Percentiles rank a stretch among this genome's conserved stretches.
phyloP scores from a whole-genome alignment of 2,888 invertebrate species.

The Tipula lateralis region DNA sequence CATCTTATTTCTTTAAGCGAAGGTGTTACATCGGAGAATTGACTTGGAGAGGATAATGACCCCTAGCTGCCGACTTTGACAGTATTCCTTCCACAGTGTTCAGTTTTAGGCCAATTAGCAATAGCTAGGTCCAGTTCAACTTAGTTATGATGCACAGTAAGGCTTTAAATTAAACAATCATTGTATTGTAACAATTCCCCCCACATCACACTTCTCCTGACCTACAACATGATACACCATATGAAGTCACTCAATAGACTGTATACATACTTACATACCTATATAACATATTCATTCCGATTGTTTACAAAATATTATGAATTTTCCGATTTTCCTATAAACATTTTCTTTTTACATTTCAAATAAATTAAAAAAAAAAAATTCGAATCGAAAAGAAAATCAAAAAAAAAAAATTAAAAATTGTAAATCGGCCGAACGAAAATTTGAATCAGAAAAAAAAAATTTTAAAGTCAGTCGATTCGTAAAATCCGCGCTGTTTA shows the following conservation, averaged over 20 bases:
- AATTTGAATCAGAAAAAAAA: not conserved
- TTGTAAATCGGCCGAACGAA: not conserved
- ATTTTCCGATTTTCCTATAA: slow-evolving; percentile 8
- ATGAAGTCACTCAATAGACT: not conserved
- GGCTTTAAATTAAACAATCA: too few species aligned
- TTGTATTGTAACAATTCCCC: too few species aligned
- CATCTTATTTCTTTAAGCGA: too few species aligned
- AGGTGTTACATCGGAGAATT: too few species aligned
- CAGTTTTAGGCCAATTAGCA: too few species aligned
- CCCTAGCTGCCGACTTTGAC: too few species aligned
- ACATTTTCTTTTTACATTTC: not conserved
- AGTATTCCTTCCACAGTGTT: too few species aligned
- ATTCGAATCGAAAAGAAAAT: not conserved
- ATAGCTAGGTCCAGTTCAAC: too few species aligned
- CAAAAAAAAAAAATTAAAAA: not conserved
- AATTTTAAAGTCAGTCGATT: slow-evolving; percentile 19
- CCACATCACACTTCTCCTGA: not conserved
- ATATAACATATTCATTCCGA: not conserved
- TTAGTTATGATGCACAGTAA: too few species aligned
- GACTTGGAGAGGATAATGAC: too few species aligned
- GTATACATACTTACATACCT: not conserved
- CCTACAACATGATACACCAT: not conserved
- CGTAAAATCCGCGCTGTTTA: not conserved
- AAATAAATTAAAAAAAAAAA: not conserved
- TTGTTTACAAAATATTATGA: slow-evolving; percentile 24